These are phyloP conservation scores for Aphrocallistes beatrix DNA, from an alignment of 37 sponge, comb jelly and placozoan genomes.

Conservation along the genomic window DNA sequence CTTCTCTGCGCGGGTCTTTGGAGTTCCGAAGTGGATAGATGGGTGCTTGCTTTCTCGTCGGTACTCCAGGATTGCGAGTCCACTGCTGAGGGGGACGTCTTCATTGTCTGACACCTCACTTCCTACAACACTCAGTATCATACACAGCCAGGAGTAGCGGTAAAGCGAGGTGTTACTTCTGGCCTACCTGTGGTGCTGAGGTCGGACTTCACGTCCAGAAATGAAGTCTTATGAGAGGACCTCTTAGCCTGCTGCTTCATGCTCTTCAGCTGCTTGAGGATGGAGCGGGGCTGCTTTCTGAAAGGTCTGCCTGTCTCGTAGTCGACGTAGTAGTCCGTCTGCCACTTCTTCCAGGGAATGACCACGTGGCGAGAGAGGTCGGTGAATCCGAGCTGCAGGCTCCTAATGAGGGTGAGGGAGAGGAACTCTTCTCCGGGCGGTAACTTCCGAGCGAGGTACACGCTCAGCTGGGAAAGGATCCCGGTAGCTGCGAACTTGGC, in stretches of 20 bases:
- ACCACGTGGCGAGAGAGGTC: slow-evolving; percentile 31
- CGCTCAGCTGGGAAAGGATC: slow-evolving; percentile 31
- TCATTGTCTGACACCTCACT: neutral
- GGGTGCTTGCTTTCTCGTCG: neutral
- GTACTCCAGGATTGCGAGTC: neutral
- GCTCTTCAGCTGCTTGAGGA: slow-evolving; percentile 2
- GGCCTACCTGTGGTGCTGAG: slow-evolving; percentile 9
- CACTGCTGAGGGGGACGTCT: neutral
- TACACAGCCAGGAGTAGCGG: too few relatives aligned
- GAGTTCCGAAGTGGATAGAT: neutral
- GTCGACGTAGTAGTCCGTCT: slow-evolving; percentile 73
- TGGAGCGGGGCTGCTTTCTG: neutral
- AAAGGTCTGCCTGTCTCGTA: neutral
- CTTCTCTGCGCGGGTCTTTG: slow-evolving; percentile 1
- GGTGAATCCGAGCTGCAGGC: slow-evolving; percentile 23
- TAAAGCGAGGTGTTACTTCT: too few relatives aligned
- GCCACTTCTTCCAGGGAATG: slow-evolving; percentile 67
- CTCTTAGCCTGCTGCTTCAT: neutral
- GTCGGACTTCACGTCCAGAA: neutral
- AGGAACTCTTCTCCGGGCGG: neutral
- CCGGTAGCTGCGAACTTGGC: slow-evolving; percentile 46
- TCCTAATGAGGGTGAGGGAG: slow-evolving; percentile 28
- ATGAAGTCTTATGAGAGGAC: neutral
- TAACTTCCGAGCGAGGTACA: neutral
- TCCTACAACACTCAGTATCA: too few relatives aligned